These are phyloP conservation scores for Propithecus deckenii DNA, from an alignment of 2,797 vertebrate genomes.

Conservation along the genomic window DNA sequence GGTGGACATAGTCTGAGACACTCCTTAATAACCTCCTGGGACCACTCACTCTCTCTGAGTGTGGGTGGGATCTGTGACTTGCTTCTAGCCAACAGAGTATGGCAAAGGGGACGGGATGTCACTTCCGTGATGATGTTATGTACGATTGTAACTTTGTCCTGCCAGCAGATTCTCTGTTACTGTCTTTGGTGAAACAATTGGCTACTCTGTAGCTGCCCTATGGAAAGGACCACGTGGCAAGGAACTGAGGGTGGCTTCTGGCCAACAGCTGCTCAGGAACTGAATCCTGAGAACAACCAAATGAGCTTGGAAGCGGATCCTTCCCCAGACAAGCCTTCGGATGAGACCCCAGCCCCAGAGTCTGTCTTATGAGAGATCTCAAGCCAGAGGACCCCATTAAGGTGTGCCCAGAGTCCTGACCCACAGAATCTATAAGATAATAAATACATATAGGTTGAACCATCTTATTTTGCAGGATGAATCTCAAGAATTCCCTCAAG, in stretches of 20 bases:
- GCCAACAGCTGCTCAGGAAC: not conserved
- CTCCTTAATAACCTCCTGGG: too few relatives aligned
- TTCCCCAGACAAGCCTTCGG: not conserved
- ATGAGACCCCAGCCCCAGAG: not conserved
- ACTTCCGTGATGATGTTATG: fast-evolving
- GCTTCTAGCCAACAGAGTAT: not conserved
- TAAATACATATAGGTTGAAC: not conserved
- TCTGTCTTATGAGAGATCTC: not conserved
- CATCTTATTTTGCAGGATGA: not conserved
- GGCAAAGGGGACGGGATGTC: not conserved
- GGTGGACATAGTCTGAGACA: not conserved
- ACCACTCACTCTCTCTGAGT: too few relatives aligned
- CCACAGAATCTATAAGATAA: not conserved
- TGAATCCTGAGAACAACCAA: too few relatives aligned
- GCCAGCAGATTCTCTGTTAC: not conserved
- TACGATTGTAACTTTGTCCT: too few relatives aligned
- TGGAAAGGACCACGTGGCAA: not conserved
- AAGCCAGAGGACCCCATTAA: not conserved
- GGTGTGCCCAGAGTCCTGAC: not conserved
- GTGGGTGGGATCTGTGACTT: not conserved
- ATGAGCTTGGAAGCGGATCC: not conserved
- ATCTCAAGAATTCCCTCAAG: not conserved
- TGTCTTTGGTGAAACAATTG: not conserved
- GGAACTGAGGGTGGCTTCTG: not conserved
- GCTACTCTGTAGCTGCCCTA: too few relatives aligned